Percentiles rank a stretch among this genome's conserved stretches.
These are phyloP conservation scores for Sepioteuthis lessoniana DNA, from an alignment of 2,888 invertebrate genomes.

Conservation along the genomic window DNA sequence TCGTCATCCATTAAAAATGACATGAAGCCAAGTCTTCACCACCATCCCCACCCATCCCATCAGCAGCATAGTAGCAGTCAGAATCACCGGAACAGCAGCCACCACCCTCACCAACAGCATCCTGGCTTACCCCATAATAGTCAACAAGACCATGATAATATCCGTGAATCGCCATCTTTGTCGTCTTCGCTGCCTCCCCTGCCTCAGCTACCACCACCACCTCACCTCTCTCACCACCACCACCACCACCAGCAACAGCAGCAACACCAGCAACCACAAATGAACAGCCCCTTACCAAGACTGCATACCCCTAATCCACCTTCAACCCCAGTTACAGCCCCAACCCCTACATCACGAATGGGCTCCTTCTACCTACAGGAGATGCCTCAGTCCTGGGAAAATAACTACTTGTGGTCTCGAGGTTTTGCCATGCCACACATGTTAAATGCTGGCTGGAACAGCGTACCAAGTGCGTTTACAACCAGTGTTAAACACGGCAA, in stretches of 20 bases:
- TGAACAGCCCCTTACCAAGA: not conserved
- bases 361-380: conserved; percentile 42
- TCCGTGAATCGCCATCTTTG: not conserved
- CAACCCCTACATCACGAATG: conserved; percentile 36
- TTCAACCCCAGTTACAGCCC: not conserved
- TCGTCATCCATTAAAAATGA: not conserved
- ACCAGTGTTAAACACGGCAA: conserved; percentile 42
- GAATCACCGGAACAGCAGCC: not conserved
- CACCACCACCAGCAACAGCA: not conserved
- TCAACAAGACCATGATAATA: not conserved
- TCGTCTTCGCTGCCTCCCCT: not conserved
- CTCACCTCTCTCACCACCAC: not conserved
- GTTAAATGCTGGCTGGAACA: conserved; percentile 45
- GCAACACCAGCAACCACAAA: not conserved
- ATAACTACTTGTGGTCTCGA: conserved; percentile 39
- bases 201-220: not conserved
- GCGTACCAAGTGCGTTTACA: conserved; percentile 41
- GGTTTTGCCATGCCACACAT: conserved; percentile 44
- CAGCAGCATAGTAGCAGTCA: conserved; percentile 14
- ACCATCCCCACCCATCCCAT: not conserved
- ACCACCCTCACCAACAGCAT: conserved; percentile 15
- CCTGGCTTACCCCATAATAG: not conserved
- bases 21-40: not conserved
- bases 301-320: conserved; percentile 3
- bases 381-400: conserved; percentile 43